Conservation (phyloP, 53 echinoderm and acorn worm genomes). For the Pentamera pediparva region DNA sequence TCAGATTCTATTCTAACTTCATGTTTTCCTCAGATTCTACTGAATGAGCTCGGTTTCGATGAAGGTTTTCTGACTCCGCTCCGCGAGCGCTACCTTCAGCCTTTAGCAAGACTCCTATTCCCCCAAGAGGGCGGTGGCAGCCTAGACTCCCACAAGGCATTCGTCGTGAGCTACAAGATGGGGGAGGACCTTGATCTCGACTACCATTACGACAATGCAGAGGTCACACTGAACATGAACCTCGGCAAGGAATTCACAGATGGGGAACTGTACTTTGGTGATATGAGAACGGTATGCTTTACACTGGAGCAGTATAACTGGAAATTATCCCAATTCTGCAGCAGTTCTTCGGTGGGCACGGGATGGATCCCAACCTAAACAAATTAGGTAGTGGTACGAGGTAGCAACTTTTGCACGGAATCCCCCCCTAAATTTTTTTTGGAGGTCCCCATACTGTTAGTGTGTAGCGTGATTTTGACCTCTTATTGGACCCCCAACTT, state of each 20-base stretch:
- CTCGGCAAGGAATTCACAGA: slow-evolving; percentile 84
- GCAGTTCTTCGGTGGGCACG: background rate
- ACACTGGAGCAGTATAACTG: background rate
- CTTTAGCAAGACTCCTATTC: slow-evolving; percentile 64
- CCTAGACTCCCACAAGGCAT: slow-evolving; percentile 90
- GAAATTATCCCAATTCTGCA: background rate
- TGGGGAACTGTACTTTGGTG: slow-evolving; percentile 84
- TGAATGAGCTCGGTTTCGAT: slow-evolving; percentile 86
- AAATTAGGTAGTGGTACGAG: no score
- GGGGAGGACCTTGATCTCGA: slow-evolving; percentile 83
- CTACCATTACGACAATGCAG: slow-evolving; percentile 97
- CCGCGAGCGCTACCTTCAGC: slow-evolving; percentile 54
- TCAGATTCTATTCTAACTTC: no score
- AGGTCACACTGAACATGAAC: slow-evolving; percentile 84
- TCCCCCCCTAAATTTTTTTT: no score
- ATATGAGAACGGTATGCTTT: slow-evolving; percentile 71
- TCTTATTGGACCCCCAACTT: no score
- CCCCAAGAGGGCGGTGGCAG: slow-evolving; percentile 66
- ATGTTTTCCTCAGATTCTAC: slow-evolving; percentile 54
- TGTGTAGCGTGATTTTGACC: no score
- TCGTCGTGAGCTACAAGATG: slow-evolving; percentile 90
- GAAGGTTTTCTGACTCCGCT: slow-evolving; percentile 68
- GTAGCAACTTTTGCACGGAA: no score
- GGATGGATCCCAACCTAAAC: no score
- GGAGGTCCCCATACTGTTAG: no score